Conservation (phyloP, 2,888 invertebrate genomes). For the Lampropteryx suffumata region DNA sequence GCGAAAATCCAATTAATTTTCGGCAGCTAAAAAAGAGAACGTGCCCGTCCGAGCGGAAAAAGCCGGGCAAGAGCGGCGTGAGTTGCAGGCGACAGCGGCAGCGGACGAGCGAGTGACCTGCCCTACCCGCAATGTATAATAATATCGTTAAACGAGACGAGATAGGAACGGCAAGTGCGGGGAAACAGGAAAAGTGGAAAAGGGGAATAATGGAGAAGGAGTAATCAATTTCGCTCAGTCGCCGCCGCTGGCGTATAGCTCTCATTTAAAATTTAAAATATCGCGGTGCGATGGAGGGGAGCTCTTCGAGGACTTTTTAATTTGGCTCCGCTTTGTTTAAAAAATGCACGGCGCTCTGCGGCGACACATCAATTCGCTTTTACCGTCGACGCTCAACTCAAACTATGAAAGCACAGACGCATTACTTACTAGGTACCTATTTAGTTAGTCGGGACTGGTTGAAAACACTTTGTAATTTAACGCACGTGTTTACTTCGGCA, state of each 20-base stretch:
- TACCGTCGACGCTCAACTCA: slow-evolving; percentile 62
- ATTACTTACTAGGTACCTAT: too few relatives aligned
- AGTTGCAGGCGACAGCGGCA: slow-evolving; percentile 43
- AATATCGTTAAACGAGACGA: slow-evolving; percentile 77
- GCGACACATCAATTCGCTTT: slow-evolving; percentile 80
- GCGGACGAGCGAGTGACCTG: slow-evolving; percentile 34
- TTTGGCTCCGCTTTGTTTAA: slow-evolving; percentile 74
- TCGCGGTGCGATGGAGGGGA: slow-evolving; percentile 65
- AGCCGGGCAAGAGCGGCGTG: slow-evolving; percentile 48
- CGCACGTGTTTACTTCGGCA: slow-evolving; percentile 23
- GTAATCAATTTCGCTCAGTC: slow-evolving; percentile 82
- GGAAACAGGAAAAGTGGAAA: slow-evolving; percentile 73
- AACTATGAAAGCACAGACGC: slow-evolving; percentile 52
- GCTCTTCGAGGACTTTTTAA: slow-evolving; percentile 77
- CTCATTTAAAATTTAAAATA: slow-evolving; percentile 82
- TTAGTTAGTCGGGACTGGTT: slow-evolving; percentile 43
- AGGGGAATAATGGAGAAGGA: slow-evolving; percentile 81
- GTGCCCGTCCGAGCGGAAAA: slow-evolving; percentile 73
- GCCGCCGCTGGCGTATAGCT: slow-evolving; percentile 70
- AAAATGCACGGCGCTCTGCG: slow-evolving; percentile 77
- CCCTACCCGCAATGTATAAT: slow-evolving; percentile 57
- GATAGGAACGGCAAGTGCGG: slow-evolving; percentile 68
- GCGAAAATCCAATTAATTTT: slow-evolving; percentile 83
- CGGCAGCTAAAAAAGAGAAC: slow-evolving; percentile 78
- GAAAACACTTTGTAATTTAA: slow-evolving; percentile 31